Evolutionary conservation across 2,797 vertebrate species (phyloP).

Genomic region (Falco cherrug): DNA sequence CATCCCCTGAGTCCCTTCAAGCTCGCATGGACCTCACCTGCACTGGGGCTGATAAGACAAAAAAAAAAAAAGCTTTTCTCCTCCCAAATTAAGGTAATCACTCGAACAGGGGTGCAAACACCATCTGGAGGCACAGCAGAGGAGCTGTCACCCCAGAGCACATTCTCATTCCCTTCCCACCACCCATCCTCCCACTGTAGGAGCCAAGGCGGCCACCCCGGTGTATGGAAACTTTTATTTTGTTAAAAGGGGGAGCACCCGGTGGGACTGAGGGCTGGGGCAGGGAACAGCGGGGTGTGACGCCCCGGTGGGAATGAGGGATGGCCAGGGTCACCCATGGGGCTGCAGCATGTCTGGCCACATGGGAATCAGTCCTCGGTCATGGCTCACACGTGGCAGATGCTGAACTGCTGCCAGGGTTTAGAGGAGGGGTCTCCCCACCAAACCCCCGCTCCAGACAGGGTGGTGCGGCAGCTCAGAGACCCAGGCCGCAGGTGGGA

Average conservation of each 20-base stretch:
- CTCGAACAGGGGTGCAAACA: neutral
- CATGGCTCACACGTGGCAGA: neutral
- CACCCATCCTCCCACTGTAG: fast-evolving
- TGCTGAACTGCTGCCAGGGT: neutral
- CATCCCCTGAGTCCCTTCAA: neutral
- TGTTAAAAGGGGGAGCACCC: neutral
- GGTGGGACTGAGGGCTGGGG: neutral
- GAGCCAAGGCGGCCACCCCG: fast-evolving
- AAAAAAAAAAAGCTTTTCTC: neutral
- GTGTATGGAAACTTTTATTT: slow-evolving; percentile 31
- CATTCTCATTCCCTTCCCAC: neutral
- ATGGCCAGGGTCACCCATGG: fast-evolving
- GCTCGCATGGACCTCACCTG: fast-evolving
- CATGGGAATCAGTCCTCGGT: neutral
- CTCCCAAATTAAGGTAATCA: neutral
- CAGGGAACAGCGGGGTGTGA: neutral
- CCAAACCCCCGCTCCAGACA: neutral
- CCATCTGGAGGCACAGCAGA: neutral
- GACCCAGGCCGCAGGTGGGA: too few species aligned
- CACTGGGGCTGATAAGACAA: fast-evolving
- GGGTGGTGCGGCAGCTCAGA: fast-evolving
- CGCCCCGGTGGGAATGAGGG: fast-evolving
- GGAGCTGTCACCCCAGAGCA: fast-evolving
- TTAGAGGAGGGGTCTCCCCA: neutral
- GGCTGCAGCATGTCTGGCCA: fast-evolving